phyloP scores from a whole-genome alignment of 92 coral and sea anemone genomes.

The Nematostella vectensis region DNA sequence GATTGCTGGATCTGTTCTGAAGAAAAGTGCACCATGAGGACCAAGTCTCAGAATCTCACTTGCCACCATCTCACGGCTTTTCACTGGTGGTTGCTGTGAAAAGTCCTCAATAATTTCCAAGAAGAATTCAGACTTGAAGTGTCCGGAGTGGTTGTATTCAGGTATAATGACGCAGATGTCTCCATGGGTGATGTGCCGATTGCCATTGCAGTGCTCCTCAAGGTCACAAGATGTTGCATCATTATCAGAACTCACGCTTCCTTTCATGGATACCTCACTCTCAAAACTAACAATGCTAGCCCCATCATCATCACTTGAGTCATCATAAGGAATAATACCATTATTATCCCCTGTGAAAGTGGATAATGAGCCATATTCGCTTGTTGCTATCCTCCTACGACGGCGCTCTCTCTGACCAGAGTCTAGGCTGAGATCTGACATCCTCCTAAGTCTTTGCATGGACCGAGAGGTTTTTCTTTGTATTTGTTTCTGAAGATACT shows the following conservation, averaged over 20 bases:
- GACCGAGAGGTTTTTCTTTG: conserved; percentile 15
- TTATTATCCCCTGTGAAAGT: conserved; percentile 38
- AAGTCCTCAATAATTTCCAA: conserved; percentile 70
- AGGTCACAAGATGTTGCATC: conserved; percentile 22
- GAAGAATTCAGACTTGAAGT: conserved; percentile 67
- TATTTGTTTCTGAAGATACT: conserved; percentile 29
- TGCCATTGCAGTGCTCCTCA: conserved; percentile 34
- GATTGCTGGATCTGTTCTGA: conserved; percentile 67
- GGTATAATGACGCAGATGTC: conserved; percentile 85
- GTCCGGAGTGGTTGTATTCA: conserved; percentile 70
- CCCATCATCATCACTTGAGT: conserved; percentile 6
- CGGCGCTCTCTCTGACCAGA: conserved; percentile 25
- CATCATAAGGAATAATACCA: conserved; percentile 20
- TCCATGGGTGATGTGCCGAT: conserved; percentile 67
- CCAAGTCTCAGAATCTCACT: conserved; percentile 70
- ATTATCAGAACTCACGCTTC: conserved; percentile 35
- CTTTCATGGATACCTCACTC: conserved; percentile 17
- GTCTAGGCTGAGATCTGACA: conserved; percentile 56
- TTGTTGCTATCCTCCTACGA: conserved; percentile 40
- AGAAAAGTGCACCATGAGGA: conserved; percentile 89
- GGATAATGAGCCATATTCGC: conserved; percentile 76
- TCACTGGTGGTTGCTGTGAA: conserved; percentile 47
- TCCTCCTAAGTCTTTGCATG: conserved; percentile 26
- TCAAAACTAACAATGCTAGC: conserved; percentile 14
- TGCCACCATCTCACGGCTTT: conserved; percentile 46